Conservation (phyloP, 2,888 invertebrate genomes). For the Melolontha melolontha region DNA sequence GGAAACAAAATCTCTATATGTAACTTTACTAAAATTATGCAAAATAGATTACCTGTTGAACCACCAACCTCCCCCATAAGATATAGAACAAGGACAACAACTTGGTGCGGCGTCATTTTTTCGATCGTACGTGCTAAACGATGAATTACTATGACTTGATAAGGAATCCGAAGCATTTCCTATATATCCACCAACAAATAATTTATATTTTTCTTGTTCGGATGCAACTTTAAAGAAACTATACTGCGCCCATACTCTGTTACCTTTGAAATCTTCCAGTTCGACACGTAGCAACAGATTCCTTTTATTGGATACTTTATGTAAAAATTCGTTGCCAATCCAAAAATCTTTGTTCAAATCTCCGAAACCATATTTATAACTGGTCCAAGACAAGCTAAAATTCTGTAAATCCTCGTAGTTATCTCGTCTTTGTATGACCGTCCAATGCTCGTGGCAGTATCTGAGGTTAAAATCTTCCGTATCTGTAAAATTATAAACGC, state of each 20-base stretch:
- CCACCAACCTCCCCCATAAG: slow-evolving; percentile 74
- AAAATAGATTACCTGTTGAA: slow-evolving; percentile 65
- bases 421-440: slow-evolving; percentile 68
- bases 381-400: slow-evolving; percentile 70
- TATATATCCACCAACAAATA: slow-evolving; percentile 66
- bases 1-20: slow-evolving; percentile 46
- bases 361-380: slow-evolving; percentile 72
- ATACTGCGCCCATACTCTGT: slow-evolving; percentile 69
- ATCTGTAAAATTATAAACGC: slow-evolving; percentile 59
- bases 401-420: slow-evolving; percentile 63
- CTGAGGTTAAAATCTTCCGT: slow-evolving; percentile 36
- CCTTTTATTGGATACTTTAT: slow-evolving; percentile 64
- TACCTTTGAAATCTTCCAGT: slow-evolving; percentile 67
- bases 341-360: slow-evolving; percentile 69
- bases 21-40: not conserved
- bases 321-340: slow-evolving; percentile 71
- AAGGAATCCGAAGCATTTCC: slow-evolving; percentile 70
- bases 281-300: slow-evolving; percentile 67
- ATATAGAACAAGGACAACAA: slow-evolving; percentile 69
- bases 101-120: slow-evolving; percentile 67
- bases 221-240: slow-evolving; percentile 62
- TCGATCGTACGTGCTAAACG: slow-evolving; percentile 67
- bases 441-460: slow-evolving; percentile 66
- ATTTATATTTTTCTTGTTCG: slow-evolving; percentile 65
- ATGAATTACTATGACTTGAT: slow-evolving; percentile 67